Conservation (phyloP, 2,113 vertebrate genomes). For the Galbula dea region DNA sequence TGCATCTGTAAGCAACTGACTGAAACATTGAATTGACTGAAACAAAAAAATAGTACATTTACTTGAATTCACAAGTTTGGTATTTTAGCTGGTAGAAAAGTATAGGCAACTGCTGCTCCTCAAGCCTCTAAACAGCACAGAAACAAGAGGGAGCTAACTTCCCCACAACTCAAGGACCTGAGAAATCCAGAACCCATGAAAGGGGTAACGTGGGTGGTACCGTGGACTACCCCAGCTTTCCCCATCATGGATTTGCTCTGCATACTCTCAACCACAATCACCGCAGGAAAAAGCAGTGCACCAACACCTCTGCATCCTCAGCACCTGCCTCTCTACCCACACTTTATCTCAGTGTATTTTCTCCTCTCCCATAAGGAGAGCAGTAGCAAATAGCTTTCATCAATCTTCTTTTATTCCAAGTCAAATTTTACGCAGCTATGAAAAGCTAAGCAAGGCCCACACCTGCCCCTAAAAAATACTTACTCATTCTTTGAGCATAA, state of each 20-base stretch:
- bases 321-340: neutral
- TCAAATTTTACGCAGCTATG: neutral
- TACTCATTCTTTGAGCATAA: neutral
- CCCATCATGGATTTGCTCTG: neutral
- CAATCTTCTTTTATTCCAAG: neutral
- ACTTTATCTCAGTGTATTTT: neutral
- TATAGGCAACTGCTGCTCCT: neutral
- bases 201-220: neutral
- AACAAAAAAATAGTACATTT: neutral
- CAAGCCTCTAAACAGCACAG: neutral
- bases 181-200: neutral
- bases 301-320: neutral
- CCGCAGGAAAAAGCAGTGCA: neutral
- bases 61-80: neutral
- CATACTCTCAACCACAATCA: neutral
- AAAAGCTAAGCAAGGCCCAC: neutral
- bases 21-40: neutral
- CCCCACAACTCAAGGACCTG: neutral
- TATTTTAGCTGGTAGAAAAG: neutral
- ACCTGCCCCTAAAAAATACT: neutral
- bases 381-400: neutral
- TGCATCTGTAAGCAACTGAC: neutral
- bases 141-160: neutral
- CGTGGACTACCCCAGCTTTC: accelerated
- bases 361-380: neutral